Evolutionary conservation across 2,113 vertebrate genomes (phyloP).

Genomic region (Phycodurus eques): DNA sequence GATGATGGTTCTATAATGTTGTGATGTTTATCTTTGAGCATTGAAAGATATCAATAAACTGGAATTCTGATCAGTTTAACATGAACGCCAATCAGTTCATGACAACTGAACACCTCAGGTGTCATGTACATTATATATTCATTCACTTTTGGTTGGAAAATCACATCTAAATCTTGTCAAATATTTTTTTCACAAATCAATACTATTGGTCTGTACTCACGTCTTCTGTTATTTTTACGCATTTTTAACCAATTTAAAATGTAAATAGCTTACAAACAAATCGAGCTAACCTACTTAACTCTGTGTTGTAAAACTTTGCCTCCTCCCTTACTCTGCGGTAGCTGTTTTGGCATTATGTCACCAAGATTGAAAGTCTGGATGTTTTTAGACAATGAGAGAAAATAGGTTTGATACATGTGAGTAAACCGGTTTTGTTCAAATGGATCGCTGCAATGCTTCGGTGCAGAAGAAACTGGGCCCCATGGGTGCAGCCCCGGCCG

Average conservation of each 20-base stretch:
- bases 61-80: conserved; percentile 61
- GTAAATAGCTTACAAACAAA: not conserved
- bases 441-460: no score
- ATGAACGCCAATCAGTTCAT: not conserved
- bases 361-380: not conserved
- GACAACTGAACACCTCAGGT: not conserved
- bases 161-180: not conserved
- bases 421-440: no score
- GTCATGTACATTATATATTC: not conserved
- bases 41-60: conserved; percentile 76
- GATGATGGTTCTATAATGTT: conserved; percentile 65
- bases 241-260: not conserved
- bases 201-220: not conserved
- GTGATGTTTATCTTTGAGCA: conserved; percentile 73
- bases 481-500: no score
- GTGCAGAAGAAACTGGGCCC: no score
- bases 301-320: not conserved
- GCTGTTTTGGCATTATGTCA: not conserved
- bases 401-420: not conserved
- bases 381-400: not conserved
- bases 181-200: not conserved
- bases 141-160: not conserved
- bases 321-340: not conserved
- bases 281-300: not conserved
- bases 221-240: no score